Conservation (phyloP, 2,888 invertebrate species). For the Trachelus stipa region DNA sequence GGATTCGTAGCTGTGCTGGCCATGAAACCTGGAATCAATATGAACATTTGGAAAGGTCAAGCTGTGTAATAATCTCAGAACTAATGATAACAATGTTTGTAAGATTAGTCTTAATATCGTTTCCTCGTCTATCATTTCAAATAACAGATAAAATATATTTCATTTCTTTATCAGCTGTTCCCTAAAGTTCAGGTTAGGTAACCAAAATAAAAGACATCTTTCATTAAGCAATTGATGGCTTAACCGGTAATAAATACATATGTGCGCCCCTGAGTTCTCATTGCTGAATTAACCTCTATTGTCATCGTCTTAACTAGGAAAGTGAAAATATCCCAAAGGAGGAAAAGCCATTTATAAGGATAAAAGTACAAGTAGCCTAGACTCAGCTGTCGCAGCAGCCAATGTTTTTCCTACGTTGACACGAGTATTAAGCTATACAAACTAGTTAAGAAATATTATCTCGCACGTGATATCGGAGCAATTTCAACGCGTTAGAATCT, state of each 20-base stretch:
- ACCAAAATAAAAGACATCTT: background rate
- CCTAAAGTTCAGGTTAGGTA: background rate
- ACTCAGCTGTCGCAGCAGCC: too few relatives aligned
- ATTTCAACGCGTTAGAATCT: background rate
- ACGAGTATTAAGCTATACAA: background rate
- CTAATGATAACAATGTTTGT: too few relatives aligned
- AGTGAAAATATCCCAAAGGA: too few relatives aligned
- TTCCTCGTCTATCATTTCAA: background rate
- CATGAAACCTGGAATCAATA: slow-evolving; percentile 80
- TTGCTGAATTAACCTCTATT: background rate
- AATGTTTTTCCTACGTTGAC: too few relatives aligned
- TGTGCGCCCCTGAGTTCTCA: too few relatives aligned
- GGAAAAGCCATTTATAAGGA: background rate
- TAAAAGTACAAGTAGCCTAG: background rate
- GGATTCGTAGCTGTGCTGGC: slow-evolving; percentile 98
- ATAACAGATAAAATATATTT: background rate
- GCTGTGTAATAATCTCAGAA: too few relatives aligned
- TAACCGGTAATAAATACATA: background rate
- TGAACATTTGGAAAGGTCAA: background rate
- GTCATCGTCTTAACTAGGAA: background rate
- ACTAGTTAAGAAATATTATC: background rate
- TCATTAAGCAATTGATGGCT: background rate
- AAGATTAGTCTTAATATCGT: background rate
- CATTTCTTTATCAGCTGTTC: background rate
- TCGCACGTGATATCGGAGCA: background rate